These are phyloP conservation scores for Erinaceus europaeus DNA, from an alignment of 2,113 vertebrate species.

Conservation along the genomic window DNA sequence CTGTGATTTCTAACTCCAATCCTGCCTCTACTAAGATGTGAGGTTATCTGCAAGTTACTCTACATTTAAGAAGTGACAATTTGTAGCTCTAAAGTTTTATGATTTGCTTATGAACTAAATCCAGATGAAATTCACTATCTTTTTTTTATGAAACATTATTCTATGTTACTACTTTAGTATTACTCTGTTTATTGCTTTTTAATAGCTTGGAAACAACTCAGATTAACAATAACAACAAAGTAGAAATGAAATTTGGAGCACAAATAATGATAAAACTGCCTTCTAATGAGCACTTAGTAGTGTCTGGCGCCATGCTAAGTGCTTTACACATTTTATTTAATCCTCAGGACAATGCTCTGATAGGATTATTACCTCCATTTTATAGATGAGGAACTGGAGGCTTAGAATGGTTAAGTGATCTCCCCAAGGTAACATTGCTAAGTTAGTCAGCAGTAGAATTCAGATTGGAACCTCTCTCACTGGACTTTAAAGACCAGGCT, in stretches of 20 bases:
- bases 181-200: conserved; percentile 52
- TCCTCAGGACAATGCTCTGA: conserved; percentile 34
- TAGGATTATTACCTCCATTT: conserved; percentile 27
- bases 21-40: not conserved
- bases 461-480: not conserved
- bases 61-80: conserved; percentile 20
- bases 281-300: conserved; percentile 32
- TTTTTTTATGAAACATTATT: conserved; percentile 34
- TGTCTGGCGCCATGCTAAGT: not conserved
- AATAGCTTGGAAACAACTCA: conserved; percentile 48
- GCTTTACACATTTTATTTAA: conserved; percentile 23
- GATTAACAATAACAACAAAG: conserved; percentile 29
- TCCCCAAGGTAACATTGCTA: not conserved
- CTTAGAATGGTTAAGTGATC: not conserved
- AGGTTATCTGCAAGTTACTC: conserved; percentile 13
- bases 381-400: not conserved
- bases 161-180: conserved; percentile 39
- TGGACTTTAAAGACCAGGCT: not conserved
- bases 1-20: not conserved
- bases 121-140: conserved; percentile 42
- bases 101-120: conserved; percentile 32
- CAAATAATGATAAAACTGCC: conserved; percentile 42
- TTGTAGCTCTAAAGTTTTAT: conserved; percentile 28
- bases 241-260: conserved; percentile 53
- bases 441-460: not conserved